Percentiles rank a stretch among this genome's conserved stretches.
Conservation (phyloP, 1,140 invertebrate species). For the Brachionus angularis region DNA sequence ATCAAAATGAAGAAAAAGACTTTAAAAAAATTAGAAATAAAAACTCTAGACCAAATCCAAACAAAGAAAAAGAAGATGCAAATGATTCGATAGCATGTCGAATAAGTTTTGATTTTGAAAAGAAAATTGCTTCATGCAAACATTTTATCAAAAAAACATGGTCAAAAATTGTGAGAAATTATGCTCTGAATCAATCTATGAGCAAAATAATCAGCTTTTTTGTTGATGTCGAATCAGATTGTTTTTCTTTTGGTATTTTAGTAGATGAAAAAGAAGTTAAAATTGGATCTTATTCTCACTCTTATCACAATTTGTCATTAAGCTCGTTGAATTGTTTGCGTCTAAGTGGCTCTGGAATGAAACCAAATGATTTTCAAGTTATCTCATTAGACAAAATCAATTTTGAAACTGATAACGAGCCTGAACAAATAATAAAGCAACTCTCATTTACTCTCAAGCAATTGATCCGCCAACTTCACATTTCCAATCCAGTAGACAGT, state of each 20-base stretch:
- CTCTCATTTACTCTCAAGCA: conserved; percentile 57
- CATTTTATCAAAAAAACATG: conserved; percentile 3
- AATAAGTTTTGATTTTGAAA: conserved; percentile 5
- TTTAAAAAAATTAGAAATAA: conserved; percentile 40
- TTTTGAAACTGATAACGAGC: background rate
- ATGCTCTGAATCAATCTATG: too few species aligned
- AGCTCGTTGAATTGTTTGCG: background rate
- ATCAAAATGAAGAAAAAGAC: conserved; percentile 44
- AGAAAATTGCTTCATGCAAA: background rate
- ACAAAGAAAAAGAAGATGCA: conserved; percentile 48
- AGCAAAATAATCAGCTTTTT: background rate
- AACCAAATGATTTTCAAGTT: conserved; percentile 9
- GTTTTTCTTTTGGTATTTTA: background rate
- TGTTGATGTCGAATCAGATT: background rate
- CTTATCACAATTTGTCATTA: background rate
- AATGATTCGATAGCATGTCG: conserved; percentile 44
- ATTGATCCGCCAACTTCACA: conserved; percentile 58
- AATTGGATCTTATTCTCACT: background rate
- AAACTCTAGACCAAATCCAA: conserved; percentile 10
- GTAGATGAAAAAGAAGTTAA: background rate
- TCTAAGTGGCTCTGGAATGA: background rate
- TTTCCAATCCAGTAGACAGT: conserved; percentile 56
- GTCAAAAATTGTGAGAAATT: background rate
- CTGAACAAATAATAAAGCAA: background rate
- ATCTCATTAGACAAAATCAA: background rate